Evolutionary conservation across 2,113 vertebrate genomes (phyloP), one percentile per base, ranked within the genome.

Genomic region (Anser cygnoides): DNA sequence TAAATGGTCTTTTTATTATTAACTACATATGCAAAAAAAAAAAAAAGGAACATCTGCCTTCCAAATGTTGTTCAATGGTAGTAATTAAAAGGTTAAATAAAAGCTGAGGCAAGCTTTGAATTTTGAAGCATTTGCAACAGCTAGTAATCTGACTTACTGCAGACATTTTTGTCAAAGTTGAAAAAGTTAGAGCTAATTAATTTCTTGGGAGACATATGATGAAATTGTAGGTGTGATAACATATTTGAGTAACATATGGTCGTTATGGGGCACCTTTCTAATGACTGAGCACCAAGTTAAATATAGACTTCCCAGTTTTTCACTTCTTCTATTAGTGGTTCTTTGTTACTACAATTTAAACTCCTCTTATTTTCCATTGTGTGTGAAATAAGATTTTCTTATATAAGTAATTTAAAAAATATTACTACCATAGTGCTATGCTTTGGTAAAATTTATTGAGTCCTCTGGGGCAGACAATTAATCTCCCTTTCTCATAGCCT

Each of bases 201-300:
- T 98, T 98, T 98, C 98, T 98, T 98, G 96, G 97, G 97, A 98
- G 98, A 98, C 98, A 98, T 98, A 97, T 97, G 98, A 98, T 98
- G 97, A 98, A 98, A 98, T 97, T 96, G 97, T 98, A 98, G 98
- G 98, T 98, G 98, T 98, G 98, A 98, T 98, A 98, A 98, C 98
- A 98, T 98, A 98, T 98, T 98, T 98, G 97, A 97, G 97, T 97
- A 98, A 98, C 98, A 98, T 98, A 98, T 98, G 98, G 98, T 97
- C 94, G 96, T 98, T 98, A 98, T 96, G 97, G 97, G 97, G 97
- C 97, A 98, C 98, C 98, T 98, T 98, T 98, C 98, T 98, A 98
- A 98, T 98, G 97, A 97, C 95, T 98, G 97, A 97, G 94, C 97
- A 98, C 96, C 96, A 97, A 97, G 97, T 98, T 98, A 98, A 97